Evolutionary conservation across 2,797 vertebrate genomes (phyloP), one percentile per base, ranked within the genome.

Genomic region (Lacerta agilis): DNA sequence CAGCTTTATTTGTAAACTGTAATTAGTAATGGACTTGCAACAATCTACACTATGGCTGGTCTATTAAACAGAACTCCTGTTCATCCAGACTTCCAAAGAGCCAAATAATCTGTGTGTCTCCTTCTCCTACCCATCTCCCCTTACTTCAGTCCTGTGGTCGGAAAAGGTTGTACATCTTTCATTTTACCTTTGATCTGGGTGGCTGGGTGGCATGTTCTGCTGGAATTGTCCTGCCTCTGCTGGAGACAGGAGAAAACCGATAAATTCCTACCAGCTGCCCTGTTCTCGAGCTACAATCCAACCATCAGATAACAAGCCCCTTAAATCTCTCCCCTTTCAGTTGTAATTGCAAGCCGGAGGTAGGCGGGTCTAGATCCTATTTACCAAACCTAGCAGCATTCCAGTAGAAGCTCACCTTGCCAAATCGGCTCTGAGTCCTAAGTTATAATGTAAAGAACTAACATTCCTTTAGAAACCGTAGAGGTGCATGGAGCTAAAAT

Each of bases 331-430:
- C 4, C 27, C 20, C 33, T 76, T 71, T 27, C 27, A 55, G 43
- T 38, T 79, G 89, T 55, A 81, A 90, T 9, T 20, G 0, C 20
- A 73, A 23, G 43, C 79, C 25, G 25, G 8, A 90, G 8, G 27
- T 0, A 0, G 86, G 91, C 83, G 29, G 10, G 0, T 88, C 66
- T 89, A 83, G 79, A 33, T 81, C 27, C 67, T 87, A 0, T 78
- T 88, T 0, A 0, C 75, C 11, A 29, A 0, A 0, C 0, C 49
- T 36, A 7, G 67, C 5, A 6, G 23, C 66, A 27, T 25, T 1
- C 23, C 33, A 13, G 85, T 29, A 18, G 15, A 89, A 25, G 7
- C 76, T 91, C 85, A 55, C 18, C 82, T 73, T 77, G 33, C 61
- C 90, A 85, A 86, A 91, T 7, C 20, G 88, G 7, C 18, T 17